Evolutionary conservation across 2,888 invertebrate species (phyloP).

Genomic region (Antheraea assamensis): DNA sequence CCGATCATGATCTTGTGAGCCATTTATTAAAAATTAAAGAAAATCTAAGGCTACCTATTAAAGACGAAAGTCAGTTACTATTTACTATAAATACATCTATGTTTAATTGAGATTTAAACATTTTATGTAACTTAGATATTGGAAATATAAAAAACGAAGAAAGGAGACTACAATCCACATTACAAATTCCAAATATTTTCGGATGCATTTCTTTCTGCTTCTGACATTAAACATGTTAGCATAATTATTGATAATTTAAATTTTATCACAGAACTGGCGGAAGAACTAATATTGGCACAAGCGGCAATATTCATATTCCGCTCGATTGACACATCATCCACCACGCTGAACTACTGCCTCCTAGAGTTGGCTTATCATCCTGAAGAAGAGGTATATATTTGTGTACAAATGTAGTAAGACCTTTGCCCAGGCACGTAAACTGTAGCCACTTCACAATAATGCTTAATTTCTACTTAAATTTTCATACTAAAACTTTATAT

Average conservation of each 20-base stretch:
- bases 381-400: conserved; percentile 52
- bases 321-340: conserved; percentile 65
- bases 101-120: not conserved
- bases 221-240: not conserved
- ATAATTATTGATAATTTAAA: not conserved
- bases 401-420: not conserved
- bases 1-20: conserved; percentile 60
- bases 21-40: conserved; percentile 60
- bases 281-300: conserved; percentile 67
- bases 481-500: not conserved
- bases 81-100: not conserved
- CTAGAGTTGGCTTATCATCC: conserved; percentile 65
- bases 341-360: conserved; percentile 50
- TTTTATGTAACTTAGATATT: too few relatives aligned
- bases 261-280: conserved; percentile 52
- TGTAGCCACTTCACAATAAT: not conserved
- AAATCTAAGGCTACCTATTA: conserved; percentile 57
- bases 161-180: too few relatives aligned
- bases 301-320: conserved; percentile 66
- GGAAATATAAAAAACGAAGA: too few relatives aligned
- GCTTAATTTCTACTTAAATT: not conserved
- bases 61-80: conserved; percentile 31
- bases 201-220: not conserved
- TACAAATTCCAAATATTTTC: too few relatives aligned
- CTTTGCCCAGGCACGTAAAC: too few relatives aligned